These are phyloP conservation scores for Acrobasis repandana DNA, from an alignment of 2,888 invertebrate genomes.

Conservation along the genomic window DNA sequence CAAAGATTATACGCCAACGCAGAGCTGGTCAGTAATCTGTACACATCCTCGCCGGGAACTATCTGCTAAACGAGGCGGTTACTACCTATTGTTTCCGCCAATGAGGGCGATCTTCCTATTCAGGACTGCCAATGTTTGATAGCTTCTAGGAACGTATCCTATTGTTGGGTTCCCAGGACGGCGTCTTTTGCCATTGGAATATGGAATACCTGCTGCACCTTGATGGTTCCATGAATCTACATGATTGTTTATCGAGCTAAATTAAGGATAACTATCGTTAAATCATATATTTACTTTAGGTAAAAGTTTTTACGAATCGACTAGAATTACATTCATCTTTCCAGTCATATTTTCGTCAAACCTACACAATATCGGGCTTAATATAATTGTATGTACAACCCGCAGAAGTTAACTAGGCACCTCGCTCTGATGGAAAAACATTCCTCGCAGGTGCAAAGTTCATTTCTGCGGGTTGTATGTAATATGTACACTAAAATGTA, in stretches of 20 bases:
- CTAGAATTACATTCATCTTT: not conserved
- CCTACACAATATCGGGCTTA: too few relatives aligned
- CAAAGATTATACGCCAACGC: constrained; percentile 9
- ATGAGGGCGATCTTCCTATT: constrained; percentile 55
- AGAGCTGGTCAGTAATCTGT: constrained; percentile 48
- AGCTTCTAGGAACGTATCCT: constrained; percentile 59
- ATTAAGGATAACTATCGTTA: constrained; percentile 45
- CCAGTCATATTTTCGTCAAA: not conserved
- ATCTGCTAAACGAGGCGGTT: constrained; percentile 56
- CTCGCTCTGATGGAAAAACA: too few relatives aligned
- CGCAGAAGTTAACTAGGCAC: too few relatives aligned
- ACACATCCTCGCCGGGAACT: constrained; percentile 52
- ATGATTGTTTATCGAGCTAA: constrained; percentile 39
- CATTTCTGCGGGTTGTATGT: too few relatives aligned
- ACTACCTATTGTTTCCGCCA: constrained; percentile 65
- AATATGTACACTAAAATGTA: too few relatives aligned
- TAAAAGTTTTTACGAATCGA: too few relatives aligned
- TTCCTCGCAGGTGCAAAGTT: too few relatives aligned
- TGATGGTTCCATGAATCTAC: constrained; percentile 41
- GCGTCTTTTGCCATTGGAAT: constrained; percentile 47
- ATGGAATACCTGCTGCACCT: constrained; percentile 44
- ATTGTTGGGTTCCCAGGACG: constrained; percentile 64
- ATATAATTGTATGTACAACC: too few relatives aligned
- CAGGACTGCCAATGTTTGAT: constrained; percentile 51
- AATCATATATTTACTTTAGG: too few relatives aligned